These are phyloP conservation scores for Acholoe squamosa DNA, from an alignment of 2,888 invertebrate species.

Conservation along the genomic window DNA sequence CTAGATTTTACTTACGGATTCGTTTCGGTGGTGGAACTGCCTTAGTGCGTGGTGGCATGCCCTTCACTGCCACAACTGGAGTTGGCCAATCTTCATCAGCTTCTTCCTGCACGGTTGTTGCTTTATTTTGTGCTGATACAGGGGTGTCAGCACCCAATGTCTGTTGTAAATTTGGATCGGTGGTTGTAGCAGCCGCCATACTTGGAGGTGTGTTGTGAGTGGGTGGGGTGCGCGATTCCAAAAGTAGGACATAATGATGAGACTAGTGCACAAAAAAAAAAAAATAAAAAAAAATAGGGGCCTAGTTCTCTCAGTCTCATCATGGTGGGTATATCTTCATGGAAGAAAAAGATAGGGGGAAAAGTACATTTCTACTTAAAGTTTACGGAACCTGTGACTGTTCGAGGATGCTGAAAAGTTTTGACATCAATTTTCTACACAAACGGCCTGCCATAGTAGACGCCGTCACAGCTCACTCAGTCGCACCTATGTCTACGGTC, in stretches of 20 bases:
- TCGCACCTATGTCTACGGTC: too few relatives aligned
- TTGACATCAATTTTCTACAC: too few relatives aligned
- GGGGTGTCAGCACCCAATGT: conserved; percentile 4
- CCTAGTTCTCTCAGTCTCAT: too few relatives aligned
- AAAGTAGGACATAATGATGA: neutral
- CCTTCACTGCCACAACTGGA: conserved; percentile 44
- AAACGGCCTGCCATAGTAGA: conserved; percentile 6
- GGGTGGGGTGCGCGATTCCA: conserved; percentile 30
- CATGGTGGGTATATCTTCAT: too few relatives aligned
- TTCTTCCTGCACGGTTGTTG: conserved; percentile 59
- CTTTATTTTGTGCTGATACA: neutral
- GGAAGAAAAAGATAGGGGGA: too few relatives aligned
- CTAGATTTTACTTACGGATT: conserved; percentile 30
- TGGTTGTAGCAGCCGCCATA: conserved; percentile 62
- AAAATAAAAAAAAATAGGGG: too few relatives aligned
- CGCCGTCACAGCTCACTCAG: neutral
- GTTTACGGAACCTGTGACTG: too few relatives aligned
- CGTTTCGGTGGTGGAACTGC: conserved; percentile 33
- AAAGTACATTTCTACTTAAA: too few relatives aligned
- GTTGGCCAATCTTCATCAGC: conserved; percentile 58
- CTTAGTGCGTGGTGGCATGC: neutral
- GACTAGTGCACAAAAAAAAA: too few relatives aligned
- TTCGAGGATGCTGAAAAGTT: too few relatives aligned
- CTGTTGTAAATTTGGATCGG: conserved; percentile 15
- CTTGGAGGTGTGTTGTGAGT: conserved; percentile 54